phyloP scores from a whole-genome alignment of 2,888 invertebrate genomes.

The Xestia rhomboidea region DNA sequence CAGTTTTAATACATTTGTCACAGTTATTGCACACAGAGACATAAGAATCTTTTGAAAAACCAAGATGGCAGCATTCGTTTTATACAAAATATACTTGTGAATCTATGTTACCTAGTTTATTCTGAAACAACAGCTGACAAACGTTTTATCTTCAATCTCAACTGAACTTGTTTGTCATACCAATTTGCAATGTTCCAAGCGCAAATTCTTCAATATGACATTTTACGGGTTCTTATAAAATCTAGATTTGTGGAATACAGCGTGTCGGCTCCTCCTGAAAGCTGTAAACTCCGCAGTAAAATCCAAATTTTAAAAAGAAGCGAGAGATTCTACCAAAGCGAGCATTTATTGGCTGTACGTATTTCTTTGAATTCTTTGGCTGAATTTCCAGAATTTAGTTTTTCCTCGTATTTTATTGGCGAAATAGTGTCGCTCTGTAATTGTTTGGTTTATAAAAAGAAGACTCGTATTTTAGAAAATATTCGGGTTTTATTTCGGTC shows the following conservation, averaged over 20 bases:
- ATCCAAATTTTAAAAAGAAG: constrained; percentile 42
- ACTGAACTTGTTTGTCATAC: not conserved
- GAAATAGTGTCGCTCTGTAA: not conserved
- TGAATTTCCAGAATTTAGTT: constrained; percentile 13
- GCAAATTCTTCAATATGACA: constrained; percentile 16
- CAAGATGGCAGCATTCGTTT: not conserved
- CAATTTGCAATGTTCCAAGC: constrained; percentile 9
- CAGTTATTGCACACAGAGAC: not conserved
- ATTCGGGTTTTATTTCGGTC: not conserved
- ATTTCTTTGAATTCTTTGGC: constrained; percentile 18
- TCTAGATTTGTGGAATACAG: constrained; percentile 33
- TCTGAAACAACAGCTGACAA: not conserved
- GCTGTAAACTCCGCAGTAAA: constrained; percentile 55
- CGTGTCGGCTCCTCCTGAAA: constrained; percentile 17
- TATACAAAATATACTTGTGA: not conserved
- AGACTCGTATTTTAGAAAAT: not conserved
- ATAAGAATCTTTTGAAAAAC: not conserved
- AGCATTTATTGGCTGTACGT: constrained; percentile 26
- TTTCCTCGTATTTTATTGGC: constrained; percentile 19
- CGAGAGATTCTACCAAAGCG: constrained; percentile 21
- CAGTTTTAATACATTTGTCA: not conserved
- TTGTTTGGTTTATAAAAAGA: not conserved
- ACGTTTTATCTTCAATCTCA: not conserved
- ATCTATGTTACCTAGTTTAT: not conserved
- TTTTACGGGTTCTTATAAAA: constrained; percentile 47